Conservation (phyloP, 2,113 vertebrate genomes). For the Bungarus multicinctus region DNA sequence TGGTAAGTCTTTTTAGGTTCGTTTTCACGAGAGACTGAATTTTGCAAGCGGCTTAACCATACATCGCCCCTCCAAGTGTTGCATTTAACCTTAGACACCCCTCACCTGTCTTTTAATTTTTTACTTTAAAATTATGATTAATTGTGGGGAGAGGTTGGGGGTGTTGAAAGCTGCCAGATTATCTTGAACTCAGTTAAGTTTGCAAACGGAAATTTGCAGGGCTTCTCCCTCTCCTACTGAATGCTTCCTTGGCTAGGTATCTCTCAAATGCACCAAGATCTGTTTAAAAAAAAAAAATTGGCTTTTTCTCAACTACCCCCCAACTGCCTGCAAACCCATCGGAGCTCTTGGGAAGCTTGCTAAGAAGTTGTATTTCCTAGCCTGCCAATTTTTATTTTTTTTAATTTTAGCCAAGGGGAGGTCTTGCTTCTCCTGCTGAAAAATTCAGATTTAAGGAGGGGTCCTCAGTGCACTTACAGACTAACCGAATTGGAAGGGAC, state of each 20-base stretch:
- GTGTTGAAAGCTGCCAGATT: too few relatives aligned
- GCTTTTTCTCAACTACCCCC: not conserved
- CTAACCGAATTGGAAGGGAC: too few relatives aligned
- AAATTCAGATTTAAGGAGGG: not conserved
- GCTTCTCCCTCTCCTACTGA: too few relatives aligned
- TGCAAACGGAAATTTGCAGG: too few relatives aligned
- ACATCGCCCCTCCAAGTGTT: not conserved
- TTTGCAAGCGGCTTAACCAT: too few relatives aligned
- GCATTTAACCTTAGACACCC: too few relatives aligned
- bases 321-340: not conserved
- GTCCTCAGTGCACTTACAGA: too few relatives aligned
- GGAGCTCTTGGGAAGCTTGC: not conserved
- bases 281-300: not conserved
- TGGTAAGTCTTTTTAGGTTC: slow-evolving; percentile 38
- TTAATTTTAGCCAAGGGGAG: not conserved
- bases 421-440: not conserved
- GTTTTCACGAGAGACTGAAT: too few relatives aligned
- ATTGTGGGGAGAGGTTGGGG: too few relatives aligned
- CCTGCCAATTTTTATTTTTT: too few relatives aligned
- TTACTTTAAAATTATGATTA: too few relatives aligned
- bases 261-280: not conserved
- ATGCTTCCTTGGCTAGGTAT: not conserved
- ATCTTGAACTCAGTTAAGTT: not conserved
- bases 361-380: too few relatives aligned
- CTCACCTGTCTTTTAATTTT: not conserved